Conservation (phyloP, 2,797 vertebrate genomes). For the Carapus acus region DNA sequence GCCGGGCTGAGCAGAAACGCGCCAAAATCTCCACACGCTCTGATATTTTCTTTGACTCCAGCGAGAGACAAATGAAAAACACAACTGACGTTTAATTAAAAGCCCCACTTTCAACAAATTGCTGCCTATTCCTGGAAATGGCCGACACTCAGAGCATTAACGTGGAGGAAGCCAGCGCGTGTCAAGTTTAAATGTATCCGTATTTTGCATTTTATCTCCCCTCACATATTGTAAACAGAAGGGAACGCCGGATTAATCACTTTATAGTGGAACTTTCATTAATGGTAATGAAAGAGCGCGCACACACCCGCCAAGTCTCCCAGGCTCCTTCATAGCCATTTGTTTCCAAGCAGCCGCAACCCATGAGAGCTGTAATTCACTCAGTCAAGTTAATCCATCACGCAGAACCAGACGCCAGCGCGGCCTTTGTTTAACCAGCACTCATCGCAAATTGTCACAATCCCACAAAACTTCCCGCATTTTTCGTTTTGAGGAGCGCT, state of each 20-base stretch:
- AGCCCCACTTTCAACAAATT: too few relatives aligned
- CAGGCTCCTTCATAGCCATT: constrained; percentile 11
- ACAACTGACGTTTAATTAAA: too few relatives aligned
- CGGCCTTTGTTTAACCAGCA: constrained; percentile 16
- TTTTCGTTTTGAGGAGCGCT: too few relatives aligned
- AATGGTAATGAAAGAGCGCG: constrained; percentile 9
- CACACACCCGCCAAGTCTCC: constrained; percentile 9
- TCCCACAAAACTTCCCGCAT: too few relatives aligned
- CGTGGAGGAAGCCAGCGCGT: too few relatives aligned
- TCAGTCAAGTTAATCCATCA: constrained; percentile 23
- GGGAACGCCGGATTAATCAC: constrained; percentile 17
- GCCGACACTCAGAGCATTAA: too few relatives aligned
- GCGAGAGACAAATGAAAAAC: constrained; percentile 1
- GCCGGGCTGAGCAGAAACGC: too few relatives aligned
- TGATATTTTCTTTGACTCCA: neutral
- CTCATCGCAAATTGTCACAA: constrained; percentile 1
- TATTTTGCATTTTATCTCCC: constrained; percentile 2
- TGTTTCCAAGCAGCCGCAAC: constrained; percentile 15
- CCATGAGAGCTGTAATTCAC: constrained; percentile 13
- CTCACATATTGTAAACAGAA: neutral
- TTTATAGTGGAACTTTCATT: constrained; percentile 2
- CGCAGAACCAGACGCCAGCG: constrained; percentile 4
- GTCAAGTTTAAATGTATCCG: too few relatives aligned
- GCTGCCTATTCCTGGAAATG: too few relatives aligned
- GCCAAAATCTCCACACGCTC: too few relatives aligned